A percentile compares a stretch with the other conserved stretches of the same genome.
phyloP scores from a whole-genome alignment of 1,140 invertebrate species.

The Drosophila albomicans region DNA sequence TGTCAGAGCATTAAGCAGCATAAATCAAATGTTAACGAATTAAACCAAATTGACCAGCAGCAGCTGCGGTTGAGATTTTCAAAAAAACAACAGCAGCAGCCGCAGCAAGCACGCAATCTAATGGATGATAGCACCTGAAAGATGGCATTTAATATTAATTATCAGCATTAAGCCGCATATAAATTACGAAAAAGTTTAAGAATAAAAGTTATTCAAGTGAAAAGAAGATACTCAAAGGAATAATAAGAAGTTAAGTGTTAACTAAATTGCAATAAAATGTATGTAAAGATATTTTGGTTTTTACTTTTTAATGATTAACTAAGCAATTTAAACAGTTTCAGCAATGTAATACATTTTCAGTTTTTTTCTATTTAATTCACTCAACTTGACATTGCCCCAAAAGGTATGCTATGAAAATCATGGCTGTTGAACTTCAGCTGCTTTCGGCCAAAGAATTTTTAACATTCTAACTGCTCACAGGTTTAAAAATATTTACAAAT shows the following conservation, averaged over 20 bases:
- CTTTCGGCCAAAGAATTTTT: too few relatives aligned
- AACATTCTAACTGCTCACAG: too few relatives aligned
- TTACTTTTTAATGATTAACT: too few relatives aligned
- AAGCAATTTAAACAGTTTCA: too few relatives aligned
- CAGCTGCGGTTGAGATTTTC: constrained; percentile 55
- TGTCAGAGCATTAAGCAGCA: constrained; percentile 62
- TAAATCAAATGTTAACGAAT: constrained; percentile 58
- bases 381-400: neutral
- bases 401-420: neutral
- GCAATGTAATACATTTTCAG: too few relatives aligned
- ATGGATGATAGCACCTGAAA: constrained; percentile 41
- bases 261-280: too few relatives aligned
- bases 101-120: constrained; percentile 35
- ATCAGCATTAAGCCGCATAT: constrained; percentile 16
- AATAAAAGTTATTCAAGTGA: neutral
- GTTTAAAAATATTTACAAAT: too few relatives aligned
- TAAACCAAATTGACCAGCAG: constrained; percentile 63
- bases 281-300: too few relatives aligned
- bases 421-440: too few relatives aligned
- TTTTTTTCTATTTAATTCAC: neutral
- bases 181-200: neutral
- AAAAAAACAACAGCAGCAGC: neutral
- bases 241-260: neutral
- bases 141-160: constrained; percentile 33
- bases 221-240: neutral